Percentiles rank a stretch among this genome's conserved stretches.
phyloP scores from a whole-genome alignment of 2,888 invertebrate genomes.

The Tetrapedia diversipes region DNA sequence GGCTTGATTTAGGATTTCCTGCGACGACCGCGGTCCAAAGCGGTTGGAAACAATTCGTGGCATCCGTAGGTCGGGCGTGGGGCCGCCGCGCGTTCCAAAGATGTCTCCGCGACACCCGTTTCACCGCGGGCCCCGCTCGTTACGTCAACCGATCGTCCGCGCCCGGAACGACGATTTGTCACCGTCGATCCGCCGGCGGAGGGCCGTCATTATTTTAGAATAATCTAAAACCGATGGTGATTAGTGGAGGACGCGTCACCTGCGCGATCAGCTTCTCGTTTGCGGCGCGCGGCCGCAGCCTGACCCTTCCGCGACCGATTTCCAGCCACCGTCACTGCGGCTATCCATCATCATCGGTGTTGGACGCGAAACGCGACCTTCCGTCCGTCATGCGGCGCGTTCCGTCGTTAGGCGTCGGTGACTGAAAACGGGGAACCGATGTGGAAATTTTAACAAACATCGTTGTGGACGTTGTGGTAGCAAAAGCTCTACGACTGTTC shows the following conservation, averaged over 20 bases:
- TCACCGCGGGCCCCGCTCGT: constrained; percentile 57
- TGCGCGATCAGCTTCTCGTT: constrained; percentile 76
- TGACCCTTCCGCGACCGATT: constrained; percentile 48
- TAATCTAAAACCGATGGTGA: constrained; percentile 83
- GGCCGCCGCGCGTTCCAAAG: constrained; percentile 64
- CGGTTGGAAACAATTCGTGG: constrained; percentile 39
- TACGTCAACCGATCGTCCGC: constrained; percentile 43
- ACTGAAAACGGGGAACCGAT: background rate
- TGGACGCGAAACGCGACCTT: constrained; percentile 32
- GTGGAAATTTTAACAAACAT: too few species aligned
- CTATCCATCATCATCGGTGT: constrained; percentile 77
- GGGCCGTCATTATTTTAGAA: constrained; percentile 82
- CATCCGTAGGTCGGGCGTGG: constrained; percentile 49
- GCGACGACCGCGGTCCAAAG: constrained; percentile 17
- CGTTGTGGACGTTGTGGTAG: too few species aligned
- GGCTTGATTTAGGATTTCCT: constrained; percentile 57
- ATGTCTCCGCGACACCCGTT: constrained; percentile 72
- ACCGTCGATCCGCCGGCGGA: constrained; percentile 71
- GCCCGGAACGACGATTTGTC: constrained; percentile 75
- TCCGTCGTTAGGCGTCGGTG: background rate
- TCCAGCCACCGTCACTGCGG: constrained; percentile 65
- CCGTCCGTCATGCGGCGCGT: constrained; percentile 20
- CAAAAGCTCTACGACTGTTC: too few species aligned
- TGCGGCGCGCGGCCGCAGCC: constrained; percentile 62
- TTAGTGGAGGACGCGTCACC: constrained; percentile 81